phyloP scores from a whole-genome alignment of 2,888 invertebrate species.

The Arge pagana region DNA sequence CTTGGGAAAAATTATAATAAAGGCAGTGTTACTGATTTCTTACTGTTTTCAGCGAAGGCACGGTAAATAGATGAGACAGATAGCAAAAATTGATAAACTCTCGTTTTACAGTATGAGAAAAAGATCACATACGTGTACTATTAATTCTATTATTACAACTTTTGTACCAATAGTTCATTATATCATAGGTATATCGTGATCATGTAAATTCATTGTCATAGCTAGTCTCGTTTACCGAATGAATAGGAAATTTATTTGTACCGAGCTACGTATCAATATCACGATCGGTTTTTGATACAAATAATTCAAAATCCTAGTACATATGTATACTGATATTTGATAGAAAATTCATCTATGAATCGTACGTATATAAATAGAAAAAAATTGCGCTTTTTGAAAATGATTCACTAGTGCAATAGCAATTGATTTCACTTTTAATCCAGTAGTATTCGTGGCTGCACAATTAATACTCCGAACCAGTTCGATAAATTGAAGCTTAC shows the following conservation, averaged over 20 bases:
- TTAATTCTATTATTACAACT: slow-evolving; percentile 13
- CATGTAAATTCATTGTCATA: background rate
- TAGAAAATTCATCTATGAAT: slow-evolving; percentile 7
- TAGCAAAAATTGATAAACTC: slow-evolving; percentile 13
- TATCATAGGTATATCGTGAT: slow-evolving; percentile 1
- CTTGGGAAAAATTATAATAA: slow-evolving; percentile 18
- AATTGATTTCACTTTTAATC: background rate
- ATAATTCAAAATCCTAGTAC: slow-evolving; percentile 8
- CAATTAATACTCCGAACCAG: background rate
- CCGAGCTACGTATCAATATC: slow-evolving; percentile 2
- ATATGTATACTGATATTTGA: slow-evolving; percentile 10
- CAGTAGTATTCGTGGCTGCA: background rate
- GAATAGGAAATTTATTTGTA: too few relatives aligned
- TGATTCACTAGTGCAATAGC: background rate
- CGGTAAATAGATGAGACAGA: slow-evolving; percentile 27
- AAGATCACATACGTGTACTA: slow-evolving; percentile 1
- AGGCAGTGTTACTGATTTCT: slow-evolving; percentile 36
- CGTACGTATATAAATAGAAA: background rate
- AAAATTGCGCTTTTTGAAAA: background rate
- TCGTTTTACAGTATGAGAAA: slow-evolving; percentile 6
- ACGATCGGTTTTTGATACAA: background rate
- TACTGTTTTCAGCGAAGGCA: slow-evolving; percentile 33
- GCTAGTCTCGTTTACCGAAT: too few relatives aligned
- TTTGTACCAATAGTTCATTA: slow-evolving; percentile 22
- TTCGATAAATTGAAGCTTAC: background rate